Percentiles rank a stretch among this genome's conserved stretches.
These are phyloP conservation scores for Bolborhynchus lineola DNA, from an alignment of 2,113 vertebrate species.

Conservation along the genomic window DNA sequence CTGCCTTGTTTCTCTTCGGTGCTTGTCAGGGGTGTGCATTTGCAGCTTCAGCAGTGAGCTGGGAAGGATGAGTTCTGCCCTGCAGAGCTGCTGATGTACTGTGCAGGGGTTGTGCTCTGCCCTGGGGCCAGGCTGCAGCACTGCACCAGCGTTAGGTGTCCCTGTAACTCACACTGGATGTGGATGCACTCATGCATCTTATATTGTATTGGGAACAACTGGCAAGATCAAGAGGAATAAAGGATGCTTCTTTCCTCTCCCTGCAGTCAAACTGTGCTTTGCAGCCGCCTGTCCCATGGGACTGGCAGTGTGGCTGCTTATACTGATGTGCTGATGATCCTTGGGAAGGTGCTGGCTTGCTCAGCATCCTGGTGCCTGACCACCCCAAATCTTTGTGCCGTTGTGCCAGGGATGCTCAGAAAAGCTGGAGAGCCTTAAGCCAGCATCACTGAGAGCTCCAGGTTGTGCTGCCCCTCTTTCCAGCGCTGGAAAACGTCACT, in stretches of 20 bases:
- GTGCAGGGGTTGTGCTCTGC: neutral
- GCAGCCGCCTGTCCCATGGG: neutral
- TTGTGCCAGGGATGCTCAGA: neutral
- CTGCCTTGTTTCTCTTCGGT: neutral
- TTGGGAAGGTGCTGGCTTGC: neutral
- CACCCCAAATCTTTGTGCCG: neutral
- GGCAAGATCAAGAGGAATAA: neutral
- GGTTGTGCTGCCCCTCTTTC: neutral
- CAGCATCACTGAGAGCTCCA: neutral
- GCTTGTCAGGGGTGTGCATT: accelerated
- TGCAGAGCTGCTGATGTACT: neutral
- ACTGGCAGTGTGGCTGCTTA: neutral
- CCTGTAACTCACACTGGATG: neutral
- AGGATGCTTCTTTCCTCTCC: neutral
- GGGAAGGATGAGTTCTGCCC: neutral
- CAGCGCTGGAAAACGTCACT: neutral
- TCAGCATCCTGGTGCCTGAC: neutral
- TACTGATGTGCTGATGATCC: neutral
- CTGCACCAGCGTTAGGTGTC: neutral
- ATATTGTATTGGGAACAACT: accelerated
- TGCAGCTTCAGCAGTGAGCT: neutral
- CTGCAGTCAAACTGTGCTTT: neutral
- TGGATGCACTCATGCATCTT: neutral
- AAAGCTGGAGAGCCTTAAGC: neutral
- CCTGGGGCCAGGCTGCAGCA: neutral